Percentiles rank a stretch among this genome's conserved stretches.
These are phyloP conservation scores for Kryptopterus vitreolus DNA, from an alignment of 2,797 vertebrate genomes.

Conservation along the genomic window DNA sequence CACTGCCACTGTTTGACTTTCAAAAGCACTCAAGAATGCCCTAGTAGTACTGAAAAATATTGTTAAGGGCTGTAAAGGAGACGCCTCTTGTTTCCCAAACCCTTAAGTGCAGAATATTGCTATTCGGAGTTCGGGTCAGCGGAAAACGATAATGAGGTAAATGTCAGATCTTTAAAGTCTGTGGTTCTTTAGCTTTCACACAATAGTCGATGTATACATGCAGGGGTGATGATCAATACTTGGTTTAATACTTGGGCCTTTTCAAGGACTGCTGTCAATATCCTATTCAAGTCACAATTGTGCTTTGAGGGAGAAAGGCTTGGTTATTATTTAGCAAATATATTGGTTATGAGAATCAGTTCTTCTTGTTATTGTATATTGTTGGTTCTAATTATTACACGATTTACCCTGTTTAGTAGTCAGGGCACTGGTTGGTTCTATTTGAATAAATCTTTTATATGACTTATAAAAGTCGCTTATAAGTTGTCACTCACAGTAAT, in stretches of 20 bases:
- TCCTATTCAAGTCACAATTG: constrained; percentile 24
- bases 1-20: constrained; percentile 36
- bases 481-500: too few relatives aligned
- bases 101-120: not conserved
- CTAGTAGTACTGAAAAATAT: constrained; percentile 16
- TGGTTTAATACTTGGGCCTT: constrained; percentile 17
- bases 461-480: too few relatives aligned
- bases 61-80: constrained; percentile 4
- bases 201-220: constrained; percentile 12
- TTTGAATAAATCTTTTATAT: too few relatives aligned
- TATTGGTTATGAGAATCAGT: not conserved
- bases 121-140: not conserved
- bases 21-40: constrained; percentile 41
- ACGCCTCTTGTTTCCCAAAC: constrained; percentile 9
- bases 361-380: not conserved
- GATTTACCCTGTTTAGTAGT: not conserved
- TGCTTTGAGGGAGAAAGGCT: not conserved
- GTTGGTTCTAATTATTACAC: not conserved
- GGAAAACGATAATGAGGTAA: constrained; percentile 31
- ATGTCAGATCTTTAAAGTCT: constrained; percentile 41
- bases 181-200: constrained; percentile 10
- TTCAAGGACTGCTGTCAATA: constrained; percentile 27
- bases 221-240: not conserved
- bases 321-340: not conserved
- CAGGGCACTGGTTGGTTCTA: too few relatives aligned